A percentile compares a stretch with the other conserved stretches of the same genome.
Evolutionary conservation across 2,113 vertebrate species (phyloP).

Genomic region (Pelvicachromis taeniatus): DNA sequence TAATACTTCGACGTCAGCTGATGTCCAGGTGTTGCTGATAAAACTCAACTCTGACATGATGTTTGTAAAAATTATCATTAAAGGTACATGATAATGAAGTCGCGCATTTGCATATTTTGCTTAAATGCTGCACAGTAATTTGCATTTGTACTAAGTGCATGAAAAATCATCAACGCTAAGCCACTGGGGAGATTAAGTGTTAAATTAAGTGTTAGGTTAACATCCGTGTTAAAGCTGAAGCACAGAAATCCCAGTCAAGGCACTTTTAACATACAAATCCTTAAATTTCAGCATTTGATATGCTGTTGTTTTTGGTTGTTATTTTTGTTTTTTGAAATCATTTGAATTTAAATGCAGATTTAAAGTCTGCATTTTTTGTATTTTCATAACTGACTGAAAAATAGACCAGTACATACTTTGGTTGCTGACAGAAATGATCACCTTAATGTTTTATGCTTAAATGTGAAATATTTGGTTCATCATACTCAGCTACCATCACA

Average conservation of each 20-base stretch:
- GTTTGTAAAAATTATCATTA: fast-evolving
- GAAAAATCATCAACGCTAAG: not conserved
- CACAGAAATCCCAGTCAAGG: not conserved
- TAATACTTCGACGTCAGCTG: not conserved
- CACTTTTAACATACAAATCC: not conserved
- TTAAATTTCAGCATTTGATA: not conserved
- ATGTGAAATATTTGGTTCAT: not conserved
- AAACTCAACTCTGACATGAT: not conserved
- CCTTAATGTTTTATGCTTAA: not conserved
- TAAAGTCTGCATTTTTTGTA: not conserved
- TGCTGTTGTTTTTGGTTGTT: not conserved
- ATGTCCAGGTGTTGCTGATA: not conserved
- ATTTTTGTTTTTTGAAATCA: not conserved
- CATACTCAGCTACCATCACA: not conserved
- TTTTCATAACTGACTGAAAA: not conserved
- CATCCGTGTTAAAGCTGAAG: too few relatives aligned
- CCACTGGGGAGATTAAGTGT: fast-evolving
- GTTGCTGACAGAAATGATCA: not conserved
- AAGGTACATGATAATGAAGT: fast-evolving
- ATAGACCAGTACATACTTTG: not conserved
- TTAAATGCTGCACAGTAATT: not conserved
- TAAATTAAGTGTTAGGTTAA: not conserved
- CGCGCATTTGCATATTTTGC: not conserved
- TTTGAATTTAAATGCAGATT: not conserved
- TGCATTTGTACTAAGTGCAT: not conserved